Evolutionary conservation across 2,113 vertebrate genomes (phyloP).

Genomic region (Ceratotherium simum): DNA sequence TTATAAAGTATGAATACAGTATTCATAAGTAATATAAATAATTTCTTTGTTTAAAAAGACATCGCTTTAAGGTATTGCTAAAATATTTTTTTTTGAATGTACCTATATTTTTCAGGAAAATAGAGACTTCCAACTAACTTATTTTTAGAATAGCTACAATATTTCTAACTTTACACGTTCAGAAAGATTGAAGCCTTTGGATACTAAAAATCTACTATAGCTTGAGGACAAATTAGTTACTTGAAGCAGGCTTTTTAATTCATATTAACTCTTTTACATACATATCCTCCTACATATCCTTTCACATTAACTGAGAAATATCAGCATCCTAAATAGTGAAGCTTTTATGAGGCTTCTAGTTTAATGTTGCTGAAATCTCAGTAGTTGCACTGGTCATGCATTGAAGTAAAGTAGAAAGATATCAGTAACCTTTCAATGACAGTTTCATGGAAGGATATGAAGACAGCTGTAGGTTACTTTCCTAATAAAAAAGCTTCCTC

Average conservation of each 20-base stretch:
- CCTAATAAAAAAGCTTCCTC: not conserved
- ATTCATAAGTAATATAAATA: not conserved
- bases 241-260: slow-evolving; percentile 13
- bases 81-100: not conserved
- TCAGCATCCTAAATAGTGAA: slow-evolving; percentile 69
- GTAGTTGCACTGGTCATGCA: slow-evolving; percentile 45
- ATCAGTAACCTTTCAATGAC: slow-evolving; percentile 79
- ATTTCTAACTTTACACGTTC: not conserved
- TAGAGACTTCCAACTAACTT: not conserved
- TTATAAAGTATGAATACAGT: not conserved
- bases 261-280: slow-evolving; percentile 63
- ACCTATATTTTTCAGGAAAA: not conserved
- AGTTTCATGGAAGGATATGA: slow-evolving; percentile 78
- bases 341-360: slow-evolving; percentile 72
- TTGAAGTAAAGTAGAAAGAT: slow-evolving; percentile 80
- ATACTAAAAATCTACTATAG: not conserved
- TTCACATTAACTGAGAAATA: slow-evolving; percentile 75
- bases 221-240: not conserved
- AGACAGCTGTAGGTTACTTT: slow-evolving; percentile 58
- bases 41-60: not conserved
- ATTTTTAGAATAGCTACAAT: not conserved
- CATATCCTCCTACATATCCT: not conserved
- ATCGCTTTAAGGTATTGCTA: not conserved
- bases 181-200: not conserved
- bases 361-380: slow-evolving; percentile 67